A percentile compares a stretch with the other conserved stretches of the same genome.
These are phyloP conservation scores for Tragopan temminckii DNA, from an alignment of 2,797 vertebrate species.

Conservation along the genomic window DNA sequence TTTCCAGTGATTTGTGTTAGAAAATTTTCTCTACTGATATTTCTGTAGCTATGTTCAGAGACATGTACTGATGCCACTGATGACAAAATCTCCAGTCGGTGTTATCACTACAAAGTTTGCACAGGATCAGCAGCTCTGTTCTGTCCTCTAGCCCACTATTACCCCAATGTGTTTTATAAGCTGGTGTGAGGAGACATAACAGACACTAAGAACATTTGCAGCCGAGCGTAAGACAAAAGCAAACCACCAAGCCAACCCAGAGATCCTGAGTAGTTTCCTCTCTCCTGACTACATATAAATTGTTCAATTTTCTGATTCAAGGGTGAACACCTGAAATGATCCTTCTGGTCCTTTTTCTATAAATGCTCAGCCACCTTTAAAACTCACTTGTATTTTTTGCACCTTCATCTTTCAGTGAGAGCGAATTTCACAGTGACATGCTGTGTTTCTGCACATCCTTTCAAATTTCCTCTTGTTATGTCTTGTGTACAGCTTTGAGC, in stretches of 20 bases:
- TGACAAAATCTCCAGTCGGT: neutral
- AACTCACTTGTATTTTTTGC: neutral
- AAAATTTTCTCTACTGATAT: neutral
- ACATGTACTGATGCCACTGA: neutral
- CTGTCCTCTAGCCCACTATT: neutral
- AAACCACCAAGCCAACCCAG: neutral
- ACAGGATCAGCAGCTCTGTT: neutral
- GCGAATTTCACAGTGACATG: neutral
- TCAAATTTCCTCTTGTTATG: neutral
- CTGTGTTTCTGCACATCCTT: neutral
- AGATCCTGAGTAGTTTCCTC: neutral
- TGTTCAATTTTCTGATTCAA: neutral
- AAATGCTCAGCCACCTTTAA: neutral
- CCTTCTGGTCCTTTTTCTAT: neutral
- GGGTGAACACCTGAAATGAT: neutral
- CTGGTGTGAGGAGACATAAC: neutral
- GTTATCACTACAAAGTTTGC: neutral
- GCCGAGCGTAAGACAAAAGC: neutral
- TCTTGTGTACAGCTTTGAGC: neutral
- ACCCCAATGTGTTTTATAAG: neutral
- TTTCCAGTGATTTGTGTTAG: neutral
- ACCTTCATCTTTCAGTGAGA: neutral
- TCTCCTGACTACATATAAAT: neutral
- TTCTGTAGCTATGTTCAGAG: neutral
- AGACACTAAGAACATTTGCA: neutral